These are phyloP conservation scores for Gnathonemus echidnorhynchus DNA, from an alignment of 2,113 vertebrate species.

Conservation along the genomic window DNA sequence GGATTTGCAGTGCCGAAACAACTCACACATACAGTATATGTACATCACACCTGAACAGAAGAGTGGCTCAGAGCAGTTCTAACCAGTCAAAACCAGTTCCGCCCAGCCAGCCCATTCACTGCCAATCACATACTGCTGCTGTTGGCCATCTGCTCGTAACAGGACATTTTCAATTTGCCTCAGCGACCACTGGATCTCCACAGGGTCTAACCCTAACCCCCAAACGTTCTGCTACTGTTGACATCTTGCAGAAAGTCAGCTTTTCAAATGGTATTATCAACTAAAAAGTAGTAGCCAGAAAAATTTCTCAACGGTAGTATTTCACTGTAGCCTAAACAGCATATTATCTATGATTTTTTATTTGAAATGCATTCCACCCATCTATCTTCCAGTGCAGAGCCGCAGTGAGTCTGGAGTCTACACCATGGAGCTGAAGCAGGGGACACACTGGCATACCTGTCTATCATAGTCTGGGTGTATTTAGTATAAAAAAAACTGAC, in stretches of 20 bases:
- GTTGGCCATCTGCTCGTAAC: background rate
- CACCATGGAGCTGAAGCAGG: background rate
- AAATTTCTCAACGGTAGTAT: background rate
- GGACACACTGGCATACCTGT: background rate
- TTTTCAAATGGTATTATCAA: background rate
- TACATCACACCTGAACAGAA: background rate
- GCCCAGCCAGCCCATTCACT: background rate
- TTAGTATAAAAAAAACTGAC: background rate
- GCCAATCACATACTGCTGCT: background rate
- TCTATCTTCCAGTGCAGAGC: background rate
- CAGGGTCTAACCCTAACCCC: background rate
- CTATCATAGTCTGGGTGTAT: background rate
- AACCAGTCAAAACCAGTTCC: background rate
- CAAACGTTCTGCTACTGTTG: background rate
- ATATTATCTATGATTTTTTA: background rate
- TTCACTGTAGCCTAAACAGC: background rate
- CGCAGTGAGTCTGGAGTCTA: background rate
- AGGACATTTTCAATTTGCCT: background rate
- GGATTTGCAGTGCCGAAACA: background rate
- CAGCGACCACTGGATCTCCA: background rate
- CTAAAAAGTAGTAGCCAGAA: background rate
- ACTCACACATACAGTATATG: background rate
- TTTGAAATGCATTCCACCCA: background rate
- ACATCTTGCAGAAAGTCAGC: background rate
- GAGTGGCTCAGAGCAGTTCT: background rate